Evolutionary conservation across 2,888 invertebrate genomes (phyloP), one percentile per base, ranked within the genome.

Genomic region (Perithous albicinctus): DNA sequence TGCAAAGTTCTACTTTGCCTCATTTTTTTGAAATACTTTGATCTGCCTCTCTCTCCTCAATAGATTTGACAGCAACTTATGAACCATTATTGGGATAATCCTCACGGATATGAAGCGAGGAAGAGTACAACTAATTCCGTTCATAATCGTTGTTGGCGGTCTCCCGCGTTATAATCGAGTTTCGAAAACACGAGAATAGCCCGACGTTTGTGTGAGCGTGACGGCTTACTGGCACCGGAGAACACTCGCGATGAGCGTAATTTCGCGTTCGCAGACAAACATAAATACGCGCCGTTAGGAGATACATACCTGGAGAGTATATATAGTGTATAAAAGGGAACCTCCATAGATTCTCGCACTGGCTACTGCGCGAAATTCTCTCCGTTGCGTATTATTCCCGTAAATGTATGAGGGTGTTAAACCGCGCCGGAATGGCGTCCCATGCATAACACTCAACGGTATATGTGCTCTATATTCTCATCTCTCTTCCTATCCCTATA

Each of bases 391-490:
- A 76, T 80, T 80, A 80, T 80, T 80, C 80, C 76, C 66, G 76
- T 51, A 61, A 77, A 82, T 81, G 76, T 78, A 75, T 32, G 82
- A 78, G 76, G 86, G 87, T 86, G 88, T 88, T 89, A 87, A 87
- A 88, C 86, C 89, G 82, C 87, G 88, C 86, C 87, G 85, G 85
- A 89, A 88, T 86, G 86, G 87, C 89, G 88, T 85, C 87, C 87
- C 87, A 86, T 88, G 89, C 87, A 88, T 88, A 89, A 88, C 85
- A 85, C 77, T 66, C 73, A 61, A 48, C 74, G 67, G 43, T 64
- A 48, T 56, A 32, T 48, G 51, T 20, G 48, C 67, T 59, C 41
- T 29, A 12, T 29, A 18, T 38, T 61, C 46, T 43, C 73, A 66
- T 81, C 72, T 72, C 48, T 70, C 77, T 74, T 74, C 74, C 32